Evolutionary conservation across 2,113 vertebrate genomes (phyloP), one percentile per base, ranked within the genome.

Genomic region (Corydoras maculifer): DNA sequence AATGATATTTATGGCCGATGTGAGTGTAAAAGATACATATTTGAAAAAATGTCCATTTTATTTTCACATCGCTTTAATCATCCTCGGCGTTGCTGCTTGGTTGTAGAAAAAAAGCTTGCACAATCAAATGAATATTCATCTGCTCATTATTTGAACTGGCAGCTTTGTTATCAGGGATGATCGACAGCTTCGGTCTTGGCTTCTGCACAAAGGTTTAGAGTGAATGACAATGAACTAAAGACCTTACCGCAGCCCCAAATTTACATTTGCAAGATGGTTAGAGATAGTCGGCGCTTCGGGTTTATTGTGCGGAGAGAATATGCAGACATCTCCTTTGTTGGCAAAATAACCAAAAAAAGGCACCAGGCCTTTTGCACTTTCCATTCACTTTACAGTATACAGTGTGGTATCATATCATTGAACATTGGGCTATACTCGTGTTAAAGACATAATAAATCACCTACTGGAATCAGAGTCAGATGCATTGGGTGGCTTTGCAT

Each of bases 151-250:
- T 58, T 12, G 3, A 18, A 59, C 30, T 53, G 43, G 64, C 68
- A 70, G 15, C 68, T 65, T 58, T 70, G 55, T 59, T 65, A 70
- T 65, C 30, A 9, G 55, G 48, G 55, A 18, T 67, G 50, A 76
- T 66, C 49, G 60, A 8, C 63, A 43, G 49, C 48, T 68, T 66
- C 64, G 70, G 53, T 54, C 53, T 49, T 18, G 18, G 53, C 18
- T 35, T 63, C 53, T 31, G n/a, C 30, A 29, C 30, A 51, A 35
- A 18, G 8, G 31, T 35, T 73, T 43, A 18, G 10, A 15, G 43
- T 58, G 62, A 59, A 66, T 61, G 15, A 67, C 58, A 67, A 53
- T 60, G 12, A 53, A 51, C 57, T 35, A 9, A 54, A 43, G n/a
- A 67, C 11, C 6, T 73, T 54, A 66, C 57, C 11, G 48, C 53